Percentiles rank a stretch among this genome's conserved stretches.
Conservation (phyloP, 2,888 invertebrate genomes). For the Rhopalosiphum nymphaeae region DNA sequence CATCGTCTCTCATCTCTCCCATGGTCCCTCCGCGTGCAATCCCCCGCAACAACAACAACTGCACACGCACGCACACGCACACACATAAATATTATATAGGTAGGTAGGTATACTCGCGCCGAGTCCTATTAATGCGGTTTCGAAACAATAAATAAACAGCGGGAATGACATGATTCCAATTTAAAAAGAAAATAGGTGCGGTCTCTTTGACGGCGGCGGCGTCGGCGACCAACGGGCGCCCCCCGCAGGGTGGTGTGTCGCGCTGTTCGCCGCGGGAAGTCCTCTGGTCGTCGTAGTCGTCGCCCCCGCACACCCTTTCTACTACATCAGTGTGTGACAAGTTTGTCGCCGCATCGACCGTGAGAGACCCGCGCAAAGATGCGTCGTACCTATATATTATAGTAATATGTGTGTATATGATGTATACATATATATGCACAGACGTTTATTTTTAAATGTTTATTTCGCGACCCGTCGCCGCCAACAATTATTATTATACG, state of each 20-base stretch:
- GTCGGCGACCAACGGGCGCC: conserved; percentile 63
- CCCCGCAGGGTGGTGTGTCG: conserved; percentile 63
- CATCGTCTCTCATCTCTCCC: conserved; percentile 30
- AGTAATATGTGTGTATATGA: neutral
- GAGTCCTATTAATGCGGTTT: conserved; percentile 65
- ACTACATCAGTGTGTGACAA: conserved; percentile 45
- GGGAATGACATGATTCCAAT: conserved; percentile 65
- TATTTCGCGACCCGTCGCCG: conserved; percentile 43
- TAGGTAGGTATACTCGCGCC: conserved; percentile 36
- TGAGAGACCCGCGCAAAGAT: conserved; percentile 28
- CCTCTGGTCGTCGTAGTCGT: conserved; percentile 55
- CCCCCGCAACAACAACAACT: conserved; percentile 43
- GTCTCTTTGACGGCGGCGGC: conserved; percentile 64
- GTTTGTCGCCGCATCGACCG: conserved; percentile 39
- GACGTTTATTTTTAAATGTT: conserved; percentile 19
- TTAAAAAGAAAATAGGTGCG: conserved; percentile 65
- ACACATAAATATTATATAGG: neutral
- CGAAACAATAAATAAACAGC: conserved; percentile 65
- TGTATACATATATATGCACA: neutral
- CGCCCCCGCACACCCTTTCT: conserved; percentile 59
- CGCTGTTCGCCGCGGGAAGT: conserved; percentile 62
- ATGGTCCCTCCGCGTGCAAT: conserved; percentile 28
- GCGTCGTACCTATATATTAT: neutral
- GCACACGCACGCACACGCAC: neutral
- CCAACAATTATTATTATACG: conserved; percentile 49